Percentiles rank a stretch among this genome's conserved stretches.
Conservation (phyloP, 35 echinoderm and acorn worm species). For the Patiria miniata region DNA sequence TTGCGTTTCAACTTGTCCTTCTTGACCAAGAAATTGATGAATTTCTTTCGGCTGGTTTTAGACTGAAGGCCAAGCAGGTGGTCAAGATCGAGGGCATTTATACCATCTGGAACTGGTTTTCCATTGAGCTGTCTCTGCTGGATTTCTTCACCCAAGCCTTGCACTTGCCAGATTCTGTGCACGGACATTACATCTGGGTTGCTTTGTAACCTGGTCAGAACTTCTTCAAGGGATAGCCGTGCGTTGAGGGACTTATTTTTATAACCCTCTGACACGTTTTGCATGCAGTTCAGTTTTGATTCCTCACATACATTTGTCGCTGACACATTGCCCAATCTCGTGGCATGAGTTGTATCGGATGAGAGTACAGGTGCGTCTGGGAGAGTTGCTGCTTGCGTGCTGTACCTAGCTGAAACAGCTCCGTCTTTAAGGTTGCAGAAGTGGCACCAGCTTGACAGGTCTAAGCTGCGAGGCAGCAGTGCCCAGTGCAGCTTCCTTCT, state of each 20-base stretch:
- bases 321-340: too few species aligned
- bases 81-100: background rate
- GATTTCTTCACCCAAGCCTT: background rate
- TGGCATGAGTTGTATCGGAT: too few species aligned
- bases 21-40: background rate
- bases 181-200: background rate
- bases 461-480: background rate
- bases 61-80: background rate
- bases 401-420: too few species aligned
- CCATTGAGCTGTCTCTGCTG: background rate
- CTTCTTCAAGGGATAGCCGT: background rate
- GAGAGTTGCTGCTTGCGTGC: too few species aligned
- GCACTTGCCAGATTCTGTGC: background rate
- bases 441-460: background rate
- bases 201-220: background rate
- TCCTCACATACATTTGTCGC: too few species aligned
- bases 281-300: too few species aligned
- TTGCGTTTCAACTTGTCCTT: background rate
- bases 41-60: slow-evolving; percentile 6
- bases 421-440: too few species aligned
- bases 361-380: too few species aligned
- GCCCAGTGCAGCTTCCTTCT: background rate
- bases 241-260: too few species aligned
- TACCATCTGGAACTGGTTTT: background rate
- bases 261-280: too few species aligned